Evolutionary conservation across 1,140 invertebrate genomes (phyloP).

Genomic region (Phenacoccus solenopsis): DNA sequence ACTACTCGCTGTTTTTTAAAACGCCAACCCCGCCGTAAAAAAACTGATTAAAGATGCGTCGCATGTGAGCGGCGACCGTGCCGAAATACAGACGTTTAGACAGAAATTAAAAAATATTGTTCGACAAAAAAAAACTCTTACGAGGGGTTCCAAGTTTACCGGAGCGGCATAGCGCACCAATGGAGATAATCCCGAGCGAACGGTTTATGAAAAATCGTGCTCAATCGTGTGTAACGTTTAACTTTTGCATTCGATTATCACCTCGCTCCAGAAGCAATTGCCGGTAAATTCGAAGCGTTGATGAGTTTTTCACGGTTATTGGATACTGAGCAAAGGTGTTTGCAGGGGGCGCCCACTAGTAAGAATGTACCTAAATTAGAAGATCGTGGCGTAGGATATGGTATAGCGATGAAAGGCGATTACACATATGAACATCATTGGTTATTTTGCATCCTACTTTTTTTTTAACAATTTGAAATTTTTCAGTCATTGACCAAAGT

Average conservation of each 20-base stretch:
- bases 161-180: background rate
- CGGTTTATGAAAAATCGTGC: background rate
- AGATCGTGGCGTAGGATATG: no score
- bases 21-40: background rate
- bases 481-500: no score
- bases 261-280: background rate
- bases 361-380: no score
- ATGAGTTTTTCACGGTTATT: background rate
- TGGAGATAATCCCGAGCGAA: background rate
- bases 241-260: background rate
- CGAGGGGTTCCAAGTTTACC: background rate
- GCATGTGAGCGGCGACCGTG: background rate
- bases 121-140: background rate
- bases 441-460: no score
- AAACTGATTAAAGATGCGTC: conserved; percentile 16
- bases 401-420: no score
- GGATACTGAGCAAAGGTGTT: no score
- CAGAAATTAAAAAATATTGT: background rate
- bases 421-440: no score
- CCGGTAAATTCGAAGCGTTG: background rate
- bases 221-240: background rate
- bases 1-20: background rate
- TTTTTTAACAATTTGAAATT: no score
- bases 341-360: no score
- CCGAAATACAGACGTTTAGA: background rate